phyloP scores from a whole-genome alignment of 2,888 invertebrate species.

The Piscicola geometra region DNA sequence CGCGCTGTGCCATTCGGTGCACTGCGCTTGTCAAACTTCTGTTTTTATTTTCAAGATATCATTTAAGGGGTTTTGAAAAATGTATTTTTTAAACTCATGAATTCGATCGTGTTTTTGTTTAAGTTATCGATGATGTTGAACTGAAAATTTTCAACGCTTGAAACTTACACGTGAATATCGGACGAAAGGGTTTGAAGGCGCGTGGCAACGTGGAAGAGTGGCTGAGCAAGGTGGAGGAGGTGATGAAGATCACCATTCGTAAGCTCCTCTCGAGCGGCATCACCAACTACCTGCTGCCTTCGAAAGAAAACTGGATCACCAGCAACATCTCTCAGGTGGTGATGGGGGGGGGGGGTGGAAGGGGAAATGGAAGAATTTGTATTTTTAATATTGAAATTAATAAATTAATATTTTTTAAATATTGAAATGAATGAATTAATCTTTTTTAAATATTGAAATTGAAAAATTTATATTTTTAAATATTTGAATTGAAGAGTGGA shows the following conservation, averaged over 20 bases:
- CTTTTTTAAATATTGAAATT: too few relatives aligned
- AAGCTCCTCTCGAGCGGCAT: constrained; percentile 72
- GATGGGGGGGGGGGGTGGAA: not conserved
- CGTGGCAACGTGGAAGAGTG: constrained; percentile 86
- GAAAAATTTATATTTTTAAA: too few relatives aligned
- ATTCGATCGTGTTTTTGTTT: not conserved
- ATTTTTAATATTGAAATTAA: too few relatives aligned
- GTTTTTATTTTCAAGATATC: not conserved
- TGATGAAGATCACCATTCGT: constrained; percentile 76
- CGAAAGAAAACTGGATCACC: constrained; percentile 70
- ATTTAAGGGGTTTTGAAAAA: not conserved
- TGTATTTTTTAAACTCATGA: not conserved
- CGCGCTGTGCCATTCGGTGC: too few relatives aligned
- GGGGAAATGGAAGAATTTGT: not conserved
- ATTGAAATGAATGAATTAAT: too few relatives aligned
- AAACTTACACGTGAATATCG: too few relatives aligned
- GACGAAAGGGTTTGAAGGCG: constrained; percentile 51
- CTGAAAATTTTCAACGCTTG: not conserved
- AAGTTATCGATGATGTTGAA: not conserved
- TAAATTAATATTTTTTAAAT: too few relatives aligned
- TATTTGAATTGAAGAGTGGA: too few relatives aligned
- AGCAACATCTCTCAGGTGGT: constrained; percentile 70
- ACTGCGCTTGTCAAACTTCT: too few relatives aligned
- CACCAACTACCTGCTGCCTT: constrained; percentile 64
- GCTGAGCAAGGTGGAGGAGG: constrained; percentile 82